These are phyloP conservation scores for Luehdorfia chinensis DNA, from an alignment of 1,140 invertebrate species.

Conservation along the genomic window DNA sequence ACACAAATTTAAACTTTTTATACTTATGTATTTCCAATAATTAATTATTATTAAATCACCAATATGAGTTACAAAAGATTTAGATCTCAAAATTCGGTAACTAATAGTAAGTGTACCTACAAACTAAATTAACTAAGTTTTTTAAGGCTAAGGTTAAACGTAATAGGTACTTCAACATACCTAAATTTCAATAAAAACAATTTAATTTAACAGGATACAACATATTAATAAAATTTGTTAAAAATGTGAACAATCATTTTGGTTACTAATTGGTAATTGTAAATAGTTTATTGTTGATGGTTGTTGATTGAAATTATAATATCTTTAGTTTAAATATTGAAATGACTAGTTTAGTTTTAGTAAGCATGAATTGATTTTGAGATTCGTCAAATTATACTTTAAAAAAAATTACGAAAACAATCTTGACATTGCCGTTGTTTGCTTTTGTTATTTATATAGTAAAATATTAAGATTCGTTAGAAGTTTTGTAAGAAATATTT, in stretches of 20 bases:
- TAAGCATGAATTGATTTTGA: too few species aligned
- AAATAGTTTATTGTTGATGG: conserved; percentile 20
- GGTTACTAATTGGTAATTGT: conserved; percentile 68
- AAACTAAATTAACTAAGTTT: conserved; percentile 40
- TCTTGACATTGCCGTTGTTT: too few species aligned
- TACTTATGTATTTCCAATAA: conserved; percentile 18
- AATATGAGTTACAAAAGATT: conserved; percentile 9
- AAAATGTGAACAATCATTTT: conserved; percentile 67
- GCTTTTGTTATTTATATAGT: too few species aligned
- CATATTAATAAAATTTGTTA: conserved; percentile 72
- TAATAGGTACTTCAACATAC: conserved; percentile 47
- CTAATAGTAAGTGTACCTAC: conserved; percentile 37
- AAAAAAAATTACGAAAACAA: too few species aligned
- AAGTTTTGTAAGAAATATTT: too few species aligned
- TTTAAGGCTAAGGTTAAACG: conserved; percentile 39
- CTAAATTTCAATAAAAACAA: conserved; percentile 45
- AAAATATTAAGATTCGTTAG: too few species aligned
- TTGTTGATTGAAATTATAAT: conserved; percentile 34
- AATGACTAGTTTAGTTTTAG: conserved; percentile 36
- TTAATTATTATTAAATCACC: conserved; percentile 18
- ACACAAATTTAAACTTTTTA: conserved; percentile 23
- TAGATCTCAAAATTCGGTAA: conserved; percentile 29
- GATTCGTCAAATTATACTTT: too few species aligned
- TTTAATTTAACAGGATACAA: conserved; percentile 55
- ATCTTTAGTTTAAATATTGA: too few species aligned